Evolutionary conservation across 1,140 invertebrate species (phyloP).

Genomic region (Drosophila murphyi): DNA sequence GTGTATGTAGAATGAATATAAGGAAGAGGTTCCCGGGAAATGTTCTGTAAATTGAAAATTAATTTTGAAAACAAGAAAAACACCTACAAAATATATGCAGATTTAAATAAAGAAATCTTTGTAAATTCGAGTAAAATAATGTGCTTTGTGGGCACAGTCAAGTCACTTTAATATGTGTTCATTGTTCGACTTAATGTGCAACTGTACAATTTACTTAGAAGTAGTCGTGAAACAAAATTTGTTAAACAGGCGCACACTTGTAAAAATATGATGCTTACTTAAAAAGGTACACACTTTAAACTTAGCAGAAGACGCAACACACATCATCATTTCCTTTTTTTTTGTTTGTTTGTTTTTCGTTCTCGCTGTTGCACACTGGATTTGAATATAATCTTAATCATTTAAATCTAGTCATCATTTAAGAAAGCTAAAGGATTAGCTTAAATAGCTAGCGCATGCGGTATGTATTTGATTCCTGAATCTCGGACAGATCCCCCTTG

Average conservation of each 20-base stretch:
- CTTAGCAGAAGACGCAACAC: constrained; percentile 78
- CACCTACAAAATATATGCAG: too few species aligned
- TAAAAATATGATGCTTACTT: constrained; percentile 72
- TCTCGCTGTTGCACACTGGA: constrained; percentile 69
- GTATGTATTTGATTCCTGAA: constrained; percentile 96
- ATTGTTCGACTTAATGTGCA: constrained; percentile 63
- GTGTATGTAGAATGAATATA: too few species aligned
- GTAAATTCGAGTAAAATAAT: constrained; percentile 57
- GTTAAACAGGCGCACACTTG: constrained; percentile 70
- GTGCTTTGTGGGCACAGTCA: constrained; percentile 40
- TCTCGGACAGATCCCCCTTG: constrained; percentile 96
- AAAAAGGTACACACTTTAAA: constrained; percentile 75
- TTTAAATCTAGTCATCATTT: constrained; percentile 75
- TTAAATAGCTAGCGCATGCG: constrained; percentile 93
- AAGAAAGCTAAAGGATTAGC: constrained; percentile 36
- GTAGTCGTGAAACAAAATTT: constrained; percentile 66
- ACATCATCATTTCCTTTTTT: constrained; percentile 16
- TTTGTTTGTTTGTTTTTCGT: too few species aligned
- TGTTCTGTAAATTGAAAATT: too few species aligned
- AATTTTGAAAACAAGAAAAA: too few species aligned
- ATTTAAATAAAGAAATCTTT: not conserved
- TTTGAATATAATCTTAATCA: constrained; percentile 42
- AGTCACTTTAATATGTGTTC: constrained; percentile 69
- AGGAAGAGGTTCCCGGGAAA: too few species aligned
- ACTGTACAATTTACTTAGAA: constrained; percentile 75